Percentiles rank a stretch among this genome's conserved stretches.
Evolutionary conservation across 2,113 vertebrate species (phyloP).

Genomic region (Thunnus thynnus): DNA sequence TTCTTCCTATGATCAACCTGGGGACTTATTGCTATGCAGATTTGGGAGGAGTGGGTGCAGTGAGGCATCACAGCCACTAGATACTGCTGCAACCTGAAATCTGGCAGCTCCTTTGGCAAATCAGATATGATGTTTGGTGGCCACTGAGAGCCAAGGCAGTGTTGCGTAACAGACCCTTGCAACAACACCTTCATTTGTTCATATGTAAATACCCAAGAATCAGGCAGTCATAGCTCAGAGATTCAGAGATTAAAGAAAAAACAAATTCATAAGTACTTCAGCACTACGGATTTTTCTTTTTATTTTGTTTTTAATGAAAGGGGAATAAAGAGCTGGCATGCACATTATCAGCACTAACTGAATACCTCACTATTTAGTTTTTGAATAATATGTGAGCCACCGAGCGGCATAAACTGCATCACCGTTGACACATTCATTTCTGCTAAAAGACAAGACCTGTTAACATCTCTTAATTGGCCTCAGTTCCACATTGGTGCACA

Average conservation of each 20-base stretch:
- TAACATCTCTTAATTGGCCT: slow-evolving; percentile 57
- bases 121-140: slow-evolving; percentile 19
- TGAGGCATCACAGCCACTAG: slow-evolving; percentile 66
- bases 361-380: not conserved
- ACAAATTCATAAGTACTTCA: not conserved
- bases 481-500: slow-evolving; percentile 52
- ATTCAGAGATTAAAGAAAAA: not conserved
- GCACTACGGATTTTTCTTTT: no score
- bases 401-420: not conserved
- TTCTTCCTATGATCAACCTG: slow-evolving; percentile 3
- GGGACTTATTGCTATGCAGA: slow-evolving; percentile 24
- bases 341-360: slow-evolving; percentile 21
- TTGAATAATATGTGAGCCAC: not conserved
- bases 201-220: slow-evolving; percentile 37
- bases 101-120: slow-evolving; percentile 16
- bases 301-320: not conserved
- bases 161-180: slow-evolving; percentile 15
- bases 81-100: slow-evolving; percentile 72
- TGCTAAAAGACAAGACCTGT: slow-evolving; percentile 2
- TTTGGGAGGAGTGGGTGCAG: slow-evolving; percentile 41
- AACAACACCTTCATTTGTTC: slow-evolving; percentile 31
- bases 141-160: slow-evolving; percentile 16
- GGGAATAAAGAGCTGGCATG: not conserved
- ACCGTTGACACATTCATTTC: slow-evolving; percentile 14
- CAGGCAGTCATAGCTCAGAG: not conserved